Evolutionary conservation across 2,797 vertebrate species (phyloP).

Genomic region (Mormyrus hasselquistii): DNA sequence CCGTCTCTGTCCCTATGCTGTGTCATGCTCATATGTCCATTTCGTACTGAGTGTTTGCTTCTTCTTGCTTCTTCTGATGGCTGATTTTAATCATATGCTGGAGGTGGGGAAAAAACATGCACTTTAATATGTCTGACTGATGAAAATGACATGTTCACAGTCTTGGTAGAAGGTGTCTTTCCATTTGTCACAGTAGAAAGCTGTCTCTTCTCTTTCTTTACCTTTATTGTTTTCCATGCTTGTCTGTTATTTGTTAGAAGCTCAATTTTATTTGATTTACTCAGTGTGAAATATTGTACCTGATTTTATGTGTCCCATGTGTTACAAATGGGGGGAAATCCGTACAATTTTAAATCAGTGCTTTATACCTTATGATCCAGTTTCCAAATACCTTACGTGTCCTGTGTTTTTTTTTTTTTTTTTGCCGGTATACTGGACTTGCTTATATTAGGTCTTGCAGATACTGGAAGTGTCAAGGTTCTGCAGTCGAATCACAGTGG

Average conservation of each 20-base stretch:
- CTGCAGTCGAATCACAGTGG: neutral
- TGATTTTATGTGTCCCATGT: neutral
- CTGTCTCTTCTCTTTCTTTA: neutral
- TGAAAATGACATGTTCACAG: neutral
- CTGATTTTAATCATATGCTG: slow-evolving; percentile 7
- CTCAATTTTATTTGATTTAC: neutral
- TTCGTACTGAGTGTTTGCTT: neutral
- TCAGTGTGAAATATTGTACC: neutral
- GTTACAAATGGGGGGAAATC: neutral
- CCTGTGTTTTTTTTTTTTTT: neutral
- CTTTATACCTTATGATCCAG: neutral
- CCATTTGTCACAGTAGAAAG: neutral
- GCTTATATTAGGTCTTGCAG: neutral
- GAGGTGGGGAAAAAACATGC: neutral
- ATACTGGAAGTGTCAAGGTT: neutral
- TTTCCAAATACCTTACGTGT: neutral
- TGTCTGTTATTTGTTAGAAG: neutral
- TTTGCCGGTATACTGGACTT: neutral
- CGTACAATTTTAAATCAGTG: neutral
- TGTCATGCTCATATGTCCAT: neutral
- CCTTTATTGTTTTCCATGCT: neutral
- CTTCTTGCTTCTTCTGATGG: neutral
- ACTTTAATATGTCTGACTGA: neutral
- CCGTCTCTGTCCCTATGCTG: neutral
- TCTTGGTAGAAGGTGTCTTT: neutral